phyloP scores from a whole-genome alignment of 1,140 invertebrate species.

The Harpegnathos saltator region DNA sequence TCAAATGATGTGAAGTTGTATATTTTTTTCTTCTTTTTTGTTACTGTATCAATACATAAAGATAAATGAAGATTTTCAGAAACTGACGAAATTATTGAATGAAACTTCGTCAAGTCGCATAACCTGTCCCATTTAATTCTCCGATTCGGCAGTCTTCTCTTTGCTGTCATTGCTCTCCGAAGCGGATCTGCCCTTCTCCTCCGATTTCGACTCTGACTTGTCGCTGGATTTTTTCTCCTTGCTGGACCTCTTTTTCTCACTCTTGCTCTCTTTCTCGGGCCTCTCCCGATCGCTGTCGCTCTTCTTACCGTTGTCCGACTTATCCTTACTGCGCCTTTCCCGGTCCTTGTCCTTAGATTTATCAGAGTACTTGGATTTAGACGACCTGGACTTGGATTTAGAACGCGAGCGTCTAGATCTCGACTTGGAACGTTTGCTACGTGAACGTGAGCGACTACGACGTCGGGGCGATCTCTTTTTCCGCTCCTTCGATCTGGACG shows the following conservation, averaged over 20 bases:
- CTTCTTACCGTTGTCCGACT: slow-evolving; percentile 84
- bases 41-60: slow-evolving; percentile 63
- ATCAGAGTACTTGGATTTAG: slow-evolving; percentile 84
- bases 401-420: slow-evolving; percentile 83
- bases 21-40: slow-evolving; percentile 37
- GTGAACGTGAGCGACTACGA: slow-evolving; percentile 84
- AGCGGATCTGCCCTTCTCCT: slow-evolving; percentile 77
- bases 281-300: slow-evolving; percentile 76
- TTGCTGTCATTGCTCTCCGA: slow-evolving; percentile 83
- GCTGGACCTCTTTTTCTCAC: slow-evolving; percentile 81
- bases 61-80: slow-evolving; percentile 34
- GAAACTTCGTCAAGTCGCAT: background rate
- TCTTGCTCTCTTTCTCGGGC: slow-evolving; percentile 74
- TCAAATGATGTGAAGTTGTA: slow-evolving; percentile 3
- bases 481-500: slow-evolving; percentile 86
- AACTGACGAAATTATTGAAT: slow-evolving; percentile 50
- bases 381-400: slow-evolving; percentile 83
- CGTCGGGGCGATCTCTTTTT: slow-evolving; percentile 83
- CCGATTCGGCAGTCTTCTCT: slow-evolving; percentile 78
- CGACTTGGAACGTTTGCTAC: slow-evolving; percentile 85
- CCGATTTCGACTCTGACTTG: slow-evolving; percentile 77
- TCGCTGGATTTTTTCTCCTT: slow-evolving; percentile 78
- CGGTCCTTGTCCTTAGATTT: slow-evolving; percentile 84
- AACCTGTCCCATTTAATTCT: slow-evolving; percentile 66
- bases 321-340: slow-evolving; percentile 83